Evolutionary conservation across 2,888 invertebrate genomes (phyloP).

Genomic region (Nomada fucata): DNA sequence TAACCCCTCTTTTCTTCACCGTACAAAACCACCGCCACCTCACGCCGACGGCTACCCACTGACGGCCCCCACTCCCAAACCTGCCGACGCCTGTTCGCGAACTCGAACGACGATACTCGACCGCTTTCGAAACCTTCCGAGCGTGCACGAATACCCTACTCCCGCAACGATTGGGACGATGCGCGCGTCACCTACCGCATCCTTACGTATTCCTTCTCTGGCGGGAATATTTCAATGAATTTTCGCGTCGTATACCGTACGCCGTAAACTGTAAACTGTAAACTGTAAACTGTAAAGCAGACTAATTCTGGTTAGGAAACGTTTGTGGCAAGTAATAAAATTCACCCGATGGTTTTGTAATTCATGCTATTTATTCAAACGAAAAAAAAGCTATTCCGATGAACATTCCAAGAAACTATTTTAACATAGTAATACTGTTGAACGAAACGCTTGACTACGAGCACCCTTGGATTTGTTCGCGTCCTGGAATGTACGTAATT

Average conservation of each 20-base stretch:
- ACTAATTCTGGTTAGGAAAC: background rate
- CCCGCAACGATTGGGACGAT: background rate
- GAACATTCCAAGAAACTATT: slow-evolving; percentile 29
- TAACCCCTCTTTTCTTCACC: slow-evolving; percentile 65
- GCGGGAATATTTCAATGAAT: background rate
- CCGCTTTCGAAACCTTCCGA: slow-evolving; percentile 7
- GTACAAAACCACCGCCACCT: slow-evolving; percentile 67
- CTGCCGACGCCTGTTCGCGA: slow-evolving; percentile 57
- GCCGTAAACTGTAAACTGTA: background rate
- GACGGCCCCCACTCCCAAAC: slow-evolving; percentile 55
- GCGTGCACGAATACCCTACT: background rate
- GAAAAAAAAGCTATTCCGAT: slow-evolving; percentile 14
- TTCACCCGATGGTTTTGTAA: background rate
- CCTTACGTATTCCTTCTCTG: background rate
- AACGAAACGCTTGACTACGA: slow-evolving; percentile 68
- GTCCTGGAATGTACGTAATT: slow-evolving; percentile 72
- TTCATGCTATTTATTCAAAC: slow-evolving; percentile 38
- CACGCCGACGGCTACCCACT: slow-evolving; percentile 67
- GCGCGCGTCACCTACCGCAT: background rate
- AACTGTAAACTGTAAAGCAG: too few species aligned
- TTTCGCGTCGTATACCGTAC: too few species aligned
- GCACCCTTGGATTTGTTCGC: slow-evolving; percentile 66
- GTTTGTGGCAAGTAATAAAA: background rate
- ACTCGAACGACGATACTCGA: slow-evolving; percentile 31
- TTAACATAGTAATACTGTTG: slow-evolving; percentile 73